Base-by-base conservation (phyloP, 2,113 vertebrate species). In the Sebastes fasciatus region DNA sequence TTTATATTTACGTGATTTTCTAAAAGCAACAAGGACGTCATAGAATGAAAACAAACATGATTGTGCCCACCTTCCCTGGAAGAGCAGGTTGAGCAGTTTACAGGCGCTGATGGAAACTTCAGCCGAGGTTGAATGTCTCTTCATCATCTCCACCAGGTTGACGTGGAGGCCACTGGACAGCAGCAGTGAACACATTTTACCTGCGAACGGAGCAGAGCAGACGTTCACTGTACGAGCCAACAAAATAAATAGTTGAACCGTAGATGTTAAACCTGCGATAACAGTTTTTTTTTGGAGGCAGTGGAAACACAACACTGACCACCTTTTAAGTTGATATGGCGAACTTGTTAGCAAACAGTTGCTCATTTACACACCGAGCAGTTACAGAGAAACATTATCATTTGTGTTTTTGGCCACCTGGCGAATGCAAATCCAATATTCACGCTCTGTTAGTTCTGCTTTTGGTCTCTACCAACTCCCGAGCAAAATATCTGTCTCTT, bases 131-230 rank as follows among this genome's bases (percentile, higher is more conserved):
- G 84, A 54, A 45, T 98, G 95, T 83, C 88, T 97, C 95, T 94
- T 97, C 97, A 99, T 97, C 92, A 98, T 96, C 46, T 98, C 96
- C 86, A 98, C 84, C 61, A 97, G 88, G 85, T 99, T 99, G 73
- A 99, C 95, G 57, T 99, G 97, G 81, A 99, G 96, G 74, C 98
- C 98, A 78, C 97, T 97, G 45, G 96, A 95, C 91, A 99, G 79
- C 80, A 99, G 95, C 77, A 93, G 94, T 58, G 93, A 95, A 63
- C 95, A 94, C 88, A 98, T 97, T 89, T 92, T 93, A 87, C 93
- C 98, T 99, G 84, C 7, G 93, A 88, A 13, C 34, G 68, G 8
- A 82, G 19, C 43, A 77, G 8, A 85, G 21, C 16, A 42, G 13
- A 74, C 0, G 1, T 17, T 60, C 10, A 21, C 68, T 7, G 34